Percentiles rank a stretch among this genome's conserved stretches.
Conservation (phyloP, 2,888 invertebrate genomes). For the Xestia sexstrigata region DNA sequence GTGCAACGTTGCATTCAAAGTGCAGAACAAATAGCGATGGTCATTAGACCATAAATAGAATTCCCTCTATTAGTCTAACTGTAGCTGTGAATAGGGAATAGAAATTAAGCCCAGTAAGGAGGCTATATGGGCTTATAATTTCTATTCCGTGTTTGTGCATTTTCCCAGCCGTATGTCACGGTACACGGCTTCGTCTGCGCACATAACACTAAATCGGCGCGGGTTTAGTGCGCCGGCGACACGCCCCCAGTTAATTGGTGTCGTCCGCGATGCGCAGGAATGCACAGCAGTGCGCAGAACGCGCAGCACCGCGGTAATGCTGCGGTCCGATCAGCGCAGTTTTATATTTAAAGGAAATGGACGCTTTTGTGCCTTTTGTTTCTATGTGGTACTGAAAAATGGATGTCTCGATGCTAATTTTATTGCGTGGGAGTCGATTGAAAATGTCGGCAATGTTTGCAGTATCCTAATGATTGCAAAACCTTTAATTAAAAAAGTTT, state of each 20-base stretch:
- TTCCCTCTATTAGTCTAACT: slow-evolving; percentile 28
- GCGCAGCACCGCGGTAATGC: slow-evolving; percentile 62
- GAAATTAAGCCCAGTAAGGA: slow-evolving; percentile 8
- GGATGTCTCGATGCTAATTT: slow-evolving; percentile 28
- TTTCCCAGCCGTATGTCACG: slow-evolving; percentile 61
- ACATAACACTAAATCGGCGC: slow-evolving; percentile 78
- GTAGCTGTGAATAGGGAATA: slow-evolving; percentile 15
- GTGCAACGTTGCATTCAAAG: slow-evolving; percentile 35
- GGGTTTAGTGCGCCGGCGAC: slow-evolving; percentile 72
- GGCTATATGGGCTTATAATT: slow-evolving; percentile 39
- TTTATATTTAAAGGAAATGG: slow-evolving; percentile 61
- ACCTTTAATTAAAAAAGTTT: slow-evolving; percentile 23
- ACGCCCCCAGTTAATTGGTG: slow-evolving; percentile 81
- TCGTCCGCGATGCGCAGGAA: slow-evolving; percentile 70
- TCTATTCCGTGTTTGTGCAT: slow-evolving; percentile 23
- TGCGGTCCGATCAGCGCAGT: slow-evolving; percentile 47
- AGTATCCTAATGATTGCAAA: slow-evolving; percentile 6
- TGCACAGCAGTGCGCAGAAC: slow-evolving; percentile 57
- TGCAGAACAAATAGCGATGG: slow-evolving; percentile 41
- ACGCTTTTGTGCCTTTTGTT: slow-evolving; percentile 56
- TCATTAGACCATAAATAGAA: slow-evolving; percentile 46
- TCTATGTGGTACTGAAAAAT: slow-evolving; percentile 47
- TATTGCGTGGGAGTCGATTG: slow-evolving; percentile 34
- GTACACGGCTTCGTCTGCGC: slow-evolving; percentile 63
- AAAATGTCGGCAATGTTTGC: slow-evolving; percentile 30